phyloP scores from a whole-genome alignment of 2,797 vertebrate species.

The Hybognathus amarus region DNA sequence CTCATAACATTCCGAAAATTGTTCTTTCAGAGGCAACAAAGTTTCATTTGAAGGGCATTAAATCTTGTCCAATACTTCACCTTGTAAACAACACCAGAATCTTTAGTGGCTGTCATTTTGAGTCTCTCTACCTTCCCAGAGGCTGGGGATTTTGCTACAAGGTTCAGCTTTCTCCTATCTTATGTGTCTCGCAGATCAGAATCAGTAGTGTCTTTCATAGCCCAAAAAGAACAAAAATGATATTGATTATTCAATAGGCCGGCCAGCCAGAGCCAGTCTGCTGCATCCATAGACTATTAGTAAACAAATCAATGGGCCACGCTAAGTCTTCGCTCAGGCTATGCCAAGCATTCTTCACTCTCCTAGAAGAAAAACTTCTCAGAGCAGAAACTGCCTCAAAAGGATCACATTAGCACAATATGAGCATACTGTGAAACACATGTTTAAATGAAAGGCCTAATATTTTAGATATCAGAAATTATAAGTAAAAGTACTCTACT shows the following conservation, averaged over 20 bases:
- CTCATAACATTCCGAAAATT: slow-evolving; percentile 28
- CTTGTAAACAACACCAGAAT: slow-evolving; percentile 52
- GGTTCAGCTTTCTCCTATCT: slow-evolving; percentile 62
- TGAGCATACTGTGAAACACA: slow-evolving; percentile 4
- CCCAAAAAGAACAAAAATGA: slow-evolving; percentile 78
- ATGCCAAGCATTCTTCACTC: slow-evolving; percentile 39
- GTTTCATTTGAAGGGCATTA: slow-evolving; percentile 54
- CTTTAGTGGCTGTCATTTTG: slow-evolving; percentile 48
- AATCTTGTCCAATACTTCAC: slow-evolving; percentile 45
- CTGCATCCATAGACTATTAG: slow-evolving; percentile 82
- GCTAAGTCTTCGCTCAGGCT: slow-evolving; percentile 41
- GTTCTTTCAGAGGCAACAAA: slow-evolving; percentile 32
- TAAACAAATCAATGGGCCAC: slow-evolving; percentile 85
- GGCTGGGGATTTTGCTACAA: slow-evolving; percentile 59
- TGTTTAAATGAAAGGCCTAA: background rate
- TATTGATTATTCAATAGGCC: slow-evolving; percentile 83
- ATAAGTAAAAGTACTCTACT: background rate
- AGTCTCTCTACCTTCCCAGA: slow-evolving; percentile 53
- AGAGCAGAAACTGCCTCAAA: background rate
- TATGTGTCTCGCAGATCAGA: slow-evolving; percentile 76
- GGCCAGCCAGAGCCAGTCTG: slow-evolving; percentile 76
- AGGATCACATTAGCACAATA: slow-evolving; percentile 9
- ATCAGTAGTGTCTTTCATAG: slow-evolving; percentile 78
- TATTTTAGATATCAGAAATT: slow-evolving; percentile 2
- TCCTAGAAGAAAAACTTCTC: background rate